Base-by-base conservation (phyloP, 2,113 vertebrate genomes). In the Myiozetetes cayanensis region DNA sequence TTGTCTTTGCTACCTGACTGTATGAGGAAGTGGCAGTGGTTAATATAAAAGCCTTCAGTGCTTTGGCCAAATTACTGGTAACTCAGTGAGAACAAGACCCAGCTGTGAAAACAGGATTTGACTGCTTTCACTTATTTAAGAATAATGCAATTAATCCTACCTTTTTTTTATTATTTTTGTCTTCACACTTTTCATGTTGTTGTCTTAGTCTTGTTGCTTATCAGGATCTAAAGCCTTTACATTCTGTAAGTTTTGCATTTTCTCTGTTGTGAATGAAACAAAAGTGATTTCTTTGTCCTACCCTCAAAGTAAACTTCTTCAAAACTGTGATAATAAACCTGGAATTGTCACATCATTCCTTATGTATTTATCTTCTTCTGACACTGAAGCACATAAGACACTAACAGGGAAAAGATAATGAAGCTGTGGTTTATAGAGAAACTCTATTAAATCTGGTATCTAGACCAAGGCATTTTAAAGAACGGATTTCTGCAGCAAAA, bases 101-200 rank as follows among this genome's bases (percentile, higher is more conserved):
- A 81, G 25, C 7, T 56, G 25, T 55, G 9, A 87, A 33, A 78
- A 56, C 1, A 74, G 12, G 6, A 49, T 83, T 61, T 65, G 24
- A 35, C 44, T 78, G 18, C 10, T 76, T 55, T 80, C 8, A 53
- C 4, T 16, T 58, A 14, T 43, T 83, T 63, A 30, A 59, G 33
- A 65, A 61, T 65, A 87, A 67, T 33, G 4, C 3, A 84, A 58
- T 74, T 76, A 66, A 66, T 46, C 6, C 27, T 8, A 53, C 1
- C 21, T 43, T 8, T 37, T 55, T 49, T 49, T 6, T 50, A 14
- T 24, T 14, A 8, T 5, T 22, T 19, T 14, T 4, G 5, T 0
- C 3, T 5, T 6, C 20, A 15, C 0, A 4, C 0, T 71, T 88
- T 72, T 58, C 50, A 39, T 55, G 31, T 4, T 24, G 4, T 10